Conservation (phyloP, 2,888 invertebrate species). For the Diadromus collaris region DNA sequence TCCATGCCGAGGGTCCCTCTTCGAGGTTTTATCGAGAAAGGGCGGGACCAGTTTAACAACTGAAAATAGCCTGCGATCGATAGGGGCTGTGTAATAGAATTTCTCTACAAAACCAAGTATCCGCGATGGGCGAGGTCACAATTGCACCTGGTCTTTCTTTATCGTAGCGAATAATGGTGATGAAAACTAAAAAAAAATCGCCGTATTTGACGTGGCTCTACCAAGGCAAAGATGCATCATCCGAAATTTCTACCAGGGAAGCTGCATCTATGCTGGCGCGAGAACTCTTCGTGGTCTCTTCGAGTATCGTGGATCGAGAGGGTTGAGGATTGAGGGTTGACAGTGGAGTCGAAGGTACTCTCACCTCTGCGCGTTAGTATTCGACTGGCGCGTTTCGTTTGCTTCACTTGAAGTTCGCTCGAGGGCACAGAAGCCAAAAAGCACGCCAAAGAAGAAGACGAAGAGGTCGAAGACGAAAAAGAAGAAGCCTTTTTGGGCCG, state of each 20-base stretch:
- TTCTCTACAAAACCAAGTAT: not conserved
- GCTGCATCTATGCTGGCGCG: constrained; percentile 4
- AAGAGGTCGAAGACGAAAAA: too few species aligned
- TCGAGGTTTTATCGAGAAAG: constrained; percentile 23
- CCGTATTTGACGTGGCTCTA: not conserved
- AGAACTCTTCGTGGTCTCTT: constrained; percentile 34
- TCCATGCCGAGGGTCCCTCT: constrained; percentile 15
- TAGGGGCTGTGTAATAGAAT: not conserved
- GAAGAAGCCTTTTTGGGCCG: constrained; percentile 21
- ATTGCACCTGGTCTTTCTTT: not conserved
- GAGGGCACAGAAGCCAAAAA: constrained; percentile 52
- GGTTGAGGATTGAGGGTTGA: constrained; percentile 53
- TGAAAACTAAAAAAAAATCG: not conserved
- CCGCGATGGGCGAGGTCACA: not conserved
- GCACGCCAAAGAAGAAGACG: constrained; percentile 41
- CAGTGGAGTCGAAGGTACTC: constrained; percentile 53
- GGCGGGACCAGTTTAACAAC: constrained; percentile 27
- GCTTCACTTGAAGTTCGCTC: constrained; percentile 65
- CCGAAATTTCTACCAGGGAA: not conserved
- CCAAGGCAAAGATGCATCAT: not conserved
- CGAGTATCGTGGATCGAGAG: constrained; percentile 52
- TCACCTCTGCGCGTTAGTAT: constrained; percentile 65
- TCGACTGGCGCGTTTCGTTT: constrained; percentile 67
- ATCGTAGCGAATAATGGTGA: not conserved
- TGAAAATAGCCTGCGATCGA: constrained; percentile 31